phyloP scores from a whole-genome alignment of 2,888 invertebrate species.

The Oegoconia quadripuncta region DNA sequence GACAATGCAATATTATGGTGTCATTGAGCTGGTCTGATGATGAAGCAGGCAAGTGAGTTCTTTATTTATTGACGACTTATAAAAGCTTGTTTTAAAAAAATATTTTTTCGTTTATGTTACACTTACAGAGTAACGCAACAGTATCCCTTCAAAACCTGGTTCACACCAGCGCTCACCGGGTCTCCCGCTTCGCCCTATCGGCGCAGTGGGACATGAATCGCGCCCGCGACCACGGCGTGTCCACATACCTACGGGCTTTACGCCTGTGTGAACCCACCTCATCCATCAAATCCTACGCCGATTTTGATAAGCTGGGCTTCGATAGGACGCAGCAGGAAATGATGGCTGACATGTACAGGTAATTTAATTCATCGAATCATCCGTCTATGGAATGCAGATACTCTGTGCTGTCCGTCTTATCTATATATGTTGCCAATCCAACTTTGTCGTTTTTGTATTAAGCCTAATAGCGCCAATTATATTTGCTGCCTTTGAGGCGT shows the following conservation, averaged over 20 bases:
- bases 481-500: too few relatives aligned
- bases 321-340: constrained; percentile 79
- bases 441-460: too few relatives aligned
- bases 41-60: too few relatives aligned
- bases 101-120: too few relatives aligned
- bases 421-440: too few relatives aligned
- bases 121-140: constrained; percentile 77
- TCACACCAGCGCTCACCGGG: constrained; percentile 80
- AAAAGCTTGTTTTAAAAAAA: too few relatives aligned
- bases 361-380: constrained; percentile 22
- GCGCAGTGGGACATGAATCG: constrained; percentile 71
- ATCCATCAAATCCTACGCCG: constrained; percentile 74
- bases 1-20: too few relatives aligned
- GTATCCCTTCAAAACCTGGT: constrained; percentile 81
- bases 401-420: too few relatives aligned
- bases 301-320: constrained; percentile 78
- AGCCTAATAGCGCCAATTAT: too few relatives aligned
- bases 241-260: constrained; percentile 84
- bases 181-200: constrained; percentile 77
- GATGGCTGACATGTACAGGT: constrained; percentile 84
- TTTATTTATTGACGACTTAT: too few relatives aligned
- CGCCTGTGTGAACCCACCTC: constrained; percentile 81
- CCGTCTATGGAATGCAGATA: too few relatives aligned
- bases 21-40: too few relatives aligned
- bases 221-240: constrained; percentile 88